Conservation (phyloP, 2,888 invertebrate genomes). For the Pristionchus arcanus region DNA sequence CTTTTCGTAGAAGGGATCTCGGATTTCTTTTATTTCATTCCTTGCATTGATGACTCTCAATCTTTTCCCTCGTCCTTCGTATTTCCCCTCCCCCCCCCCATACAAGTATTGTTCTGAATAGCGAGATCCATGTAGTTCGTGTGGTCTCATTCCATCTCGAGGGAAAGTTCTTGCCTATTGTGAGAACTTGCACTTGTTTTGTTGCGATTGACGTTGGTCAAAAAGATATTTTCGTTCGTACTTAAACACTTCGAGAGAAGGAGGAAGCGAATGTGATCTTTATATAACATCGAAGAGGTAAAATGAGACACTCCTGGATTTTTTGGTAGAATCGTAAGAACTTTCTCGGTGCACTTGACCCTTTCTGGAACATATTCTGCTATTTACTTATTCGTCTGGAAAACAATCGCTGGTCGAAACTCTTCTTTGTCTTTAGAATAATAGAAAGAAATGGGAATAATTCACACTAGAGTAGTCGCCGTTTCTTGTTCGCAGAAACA, state of each 20-base stretch:
- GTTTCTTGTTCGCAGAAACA: slow-evolving; percentile 15
- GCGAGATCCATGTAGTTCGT: background rate
- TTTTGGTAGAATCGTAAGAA: background rate
- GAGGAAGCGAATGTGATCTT: background rate
- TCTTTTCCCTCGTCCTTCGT: background rate
- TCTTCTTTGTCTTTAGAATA: background rate
- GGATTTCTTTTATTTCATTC: too few relatives aligned
- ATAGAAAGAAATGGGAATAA: background rate
- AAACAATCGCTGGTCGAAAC: background rate
- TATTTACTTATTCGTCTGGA: background rate
- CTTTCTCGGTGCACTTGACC: background rate
- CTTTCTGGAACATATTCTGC: background rate
- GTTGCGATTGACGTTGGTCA: background rate
- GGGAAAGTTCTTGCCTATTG: background rate
- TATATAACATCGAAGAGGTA: too few relatives aligned
- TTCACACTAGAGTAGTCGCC: background rate
- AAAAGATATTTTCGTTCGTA: too few relatives aligned
- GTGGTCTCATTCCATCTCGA: background rate
- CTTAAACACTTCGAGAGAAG: background rate
- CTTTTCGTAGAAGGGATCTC: background rate
- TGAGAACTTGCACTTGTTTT: too few relatives aligned
- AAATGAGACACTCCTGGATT: background rate
- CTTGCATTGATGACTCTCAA: too few relatives aligned
- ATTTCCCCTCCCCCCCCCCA: too few relatives aligned
- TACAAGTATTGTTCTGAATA: background rate